A percentile compares a stretch with the other conserved stretches of the same genome.
These are phyloP conservation scores for Hemibagrus wyckioides DNA, from an alignment of 2,113 vertebrate species.

Conservation along the genomic window DNA sequence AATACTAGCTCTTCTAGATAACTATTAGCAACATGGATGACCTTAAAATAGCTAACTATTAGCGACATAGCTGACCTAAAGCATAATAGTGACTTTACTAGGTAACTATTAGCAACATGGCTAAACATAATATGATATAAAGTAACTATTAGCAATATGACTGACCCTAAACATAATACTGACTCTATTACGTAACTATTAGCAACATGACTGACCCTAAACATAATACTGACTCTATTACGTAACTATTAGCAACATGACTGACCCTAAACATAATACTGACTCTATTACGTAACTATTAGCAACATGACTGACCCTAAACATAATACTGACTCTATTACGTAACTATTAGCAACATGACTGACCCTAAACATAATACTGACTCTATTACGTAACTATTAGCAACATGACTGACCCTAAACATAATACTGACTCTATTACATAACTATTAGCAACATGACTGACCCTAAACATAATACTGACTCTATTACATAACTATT, in stretches of 20 bases:
- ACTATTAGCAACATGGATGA: no score
- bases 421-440: background rate
- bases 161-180: background rate
- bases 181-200: no score
- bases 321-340: background rate
- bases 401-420: no score
- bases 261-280: background rate
- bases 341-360: no score
- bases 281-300: background rate
- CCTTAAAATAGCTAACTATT: background rate
- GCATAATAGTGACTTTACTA: background rate
- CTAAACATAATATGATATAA: no score
- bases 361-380: no score
- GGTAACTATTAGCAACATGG: background rate
- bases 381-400: no score
- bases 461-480: background rate
- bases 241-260: no score
- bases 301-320: background rate
- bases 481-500: background rate
- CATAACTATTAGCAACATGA: no score
- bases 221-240: no score
- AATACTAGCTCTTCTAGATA: no score
- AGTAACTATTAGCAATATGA: no score
- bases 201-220: background rate
- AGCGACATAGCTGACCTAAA: background rate